Evolutionary conservation across 2,888 invertebrate species (phyloP), one percentile per base, ranked within the genome.

Genomic region (Thalpophila matura): DNA sequence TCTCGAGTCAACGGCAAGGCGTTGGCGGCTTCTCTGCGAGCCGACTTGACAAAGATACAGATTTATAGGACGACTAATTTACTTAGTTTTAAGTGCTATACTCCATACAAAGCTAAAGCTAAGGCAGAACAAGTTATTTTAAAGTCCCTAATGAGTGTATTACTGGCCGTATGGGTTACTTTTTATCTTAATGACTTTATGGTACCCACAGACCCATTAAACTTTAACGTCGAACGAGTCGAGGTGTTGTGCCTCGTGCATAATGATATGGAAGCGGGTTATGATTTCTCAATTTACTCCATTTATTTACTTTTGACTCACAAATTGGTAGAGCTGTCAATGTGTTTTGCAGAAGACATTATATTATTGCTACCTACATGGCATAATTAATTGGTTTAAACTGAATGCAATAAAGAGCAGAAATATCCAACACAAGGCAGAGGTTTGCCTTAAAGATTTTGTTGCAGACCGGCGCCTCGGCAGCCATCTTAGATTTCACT

Each of bases 21-120:
- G 57, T 60, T 45, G 75, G 71, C 75, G 74, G 61, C 61, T 49
- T 16, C 35, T 37, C 62, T 31, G 46, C 45, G 26, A 16, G 51
- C 35, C 47, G 45, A 22, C 73, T 65, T 80, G 84, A 82, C 85
- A 82, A 77, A 77, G 69, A 78, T 81, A 74, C 76, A 75, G 82
- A 85, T 85, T 85, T 85, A 85, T 85, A 64, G 71, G 45, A 47
- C 59, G 70, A 62, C 77, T 82, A 79, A 85, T 85, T 84, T 82
- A 72, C 73, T 35, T 64, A 57, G 70, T 47, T 64, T 58, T 61
- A 63, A 66, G 45, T 55, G 59, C 29, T 50, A 33, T 20, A 22
- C n/a, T 58, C 45, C 55, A 55, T 26, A 46, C 24, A 60, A 60
- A 53, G 50, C 43, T 59, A 55, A 45, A 37, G 31, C 22, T 51